Evolutionary conservation across 2,797 vertebrate species (phyloP).

Genomic region (Enteromius afrohamiltoni): DNA sequence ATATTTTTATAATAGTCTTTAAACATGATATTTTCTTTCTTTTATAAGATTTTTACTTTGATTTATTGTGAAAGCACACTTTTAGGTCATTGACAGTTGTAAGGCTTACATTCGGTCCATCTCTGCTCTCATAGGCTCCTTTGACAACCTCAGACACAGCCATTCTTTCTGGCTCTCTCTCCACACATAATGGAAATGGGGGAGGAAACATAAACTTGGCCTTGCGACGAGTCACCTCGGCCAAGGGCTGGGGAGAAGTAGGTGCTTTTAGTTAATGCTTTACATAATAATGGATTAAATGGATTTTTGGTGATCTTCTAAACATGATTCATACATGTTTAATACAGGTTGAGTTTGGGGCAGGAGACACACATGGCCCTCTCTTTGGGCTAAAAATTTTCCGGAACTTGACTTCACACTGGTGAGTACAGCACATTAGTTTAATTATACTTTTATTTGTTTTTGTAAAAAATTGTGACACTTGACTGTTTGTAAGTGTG

Average conservation of each 20-base stretch:
- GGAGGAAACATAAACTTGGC: slow-evolving; percentile 92
- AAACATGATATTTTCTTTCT: neutral
- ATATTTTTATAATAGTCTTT: neutral
- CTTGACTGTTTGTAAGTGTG: neutral
- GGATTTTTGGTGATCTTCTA: neutral
- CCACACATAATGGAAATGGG: slow-evolving; percentile 98
- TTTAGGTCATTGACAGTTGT: neutral
- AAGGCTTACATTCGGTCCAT: neutral
- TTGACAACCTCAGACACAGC: slow-evolving; percentile 93
- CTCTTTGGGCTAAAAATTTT: slow-evolving; percentile 94
- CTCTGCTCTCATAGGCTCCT: slow-evolving; percentile 82
- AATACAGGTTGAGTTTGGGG: slow-evolving; percentile 90
- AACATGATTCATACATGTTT: slow-evolving; percentile 56
- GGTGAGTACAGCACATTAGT: slow-evolving; percentile 70
- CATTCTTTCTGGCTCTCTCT: slow-evolving; percentile 94
- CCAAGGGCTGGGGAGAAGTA: slow-evolving; percentile 98
- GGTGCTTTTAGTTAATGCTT: neutral
- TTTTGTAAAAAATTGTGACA: neutral
- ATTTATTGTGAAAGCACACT: neutral
- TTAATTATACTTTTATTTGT: neutral
- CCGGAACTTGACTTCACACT: slow-evolving; percentile 92
- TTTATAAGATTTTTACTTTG: neutral
- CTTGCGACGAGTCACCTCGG: slow-evolving; percentile 89
- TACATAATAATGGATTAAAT: neutral
- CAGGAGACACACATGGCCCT: slow-evolving; percentile 94